These are phyloP conservation scores for Xenopus laevis DNA, from an alignment of 2,113 vertebrate genomes.

Conservation along the genomic window DNA sequence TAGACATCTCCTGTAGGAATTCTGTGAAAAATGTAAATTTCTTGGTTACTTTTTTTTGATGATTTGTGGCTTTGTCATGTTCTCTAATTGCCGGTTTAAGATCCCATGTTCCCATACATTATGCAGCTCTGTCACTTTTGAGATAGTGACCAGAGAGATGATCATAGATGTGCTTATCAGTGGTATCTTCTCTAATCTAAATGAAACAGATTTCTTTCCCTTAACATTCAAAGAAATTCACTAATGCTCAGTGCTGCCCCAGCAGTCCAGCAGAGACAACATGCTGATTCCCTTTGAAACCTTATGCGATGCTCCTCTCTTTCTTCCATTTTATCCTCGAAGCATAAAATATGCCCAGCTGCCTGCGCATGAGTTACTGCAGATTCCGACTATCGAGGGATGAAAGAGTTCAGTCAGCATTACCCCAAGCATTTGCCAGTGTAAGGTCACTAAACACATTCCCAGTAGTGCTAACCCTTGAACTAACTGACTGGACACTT, in stretches of 20 bases:
- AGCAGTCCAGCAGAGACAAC: background rate
- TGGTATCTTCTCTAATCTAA: too few relatives aligned
- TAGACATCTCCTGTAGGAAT: too few relatives aligned
- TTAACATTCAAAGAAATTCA: background rate
- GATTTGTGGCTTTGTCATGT: too few relatives aligned
- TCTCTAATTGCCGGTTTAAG: too few relatives aligned
- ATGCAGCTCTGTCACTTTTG: too few relatives aligned
- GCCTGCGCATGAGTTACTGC: background rate
- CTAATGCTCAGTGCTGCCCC: background rate
- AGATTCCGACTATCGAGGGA: background rate
- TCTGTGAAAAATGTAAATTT: too few relatives aligned
- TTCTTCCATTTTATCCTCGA: background rate
- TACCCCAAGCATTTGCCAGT: background rate
- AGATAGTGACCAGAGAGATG: too few relatives aligned
- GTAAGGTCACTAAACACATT: constrained; percentile 12
- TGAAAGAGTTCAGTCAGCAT: constrained; percentile 6
- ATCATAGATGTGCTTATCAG: too few relatives aligned
- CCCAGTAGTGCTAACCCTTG: constrained; percentile 26
- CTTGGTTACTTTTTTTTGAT: too few relatives aligned
- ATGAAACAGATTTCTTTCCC: background rate
- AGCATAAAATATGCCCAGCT: background rate
- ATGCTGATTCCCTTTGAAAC: background rate
- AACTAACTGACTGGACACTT: constrained; percentile 25
- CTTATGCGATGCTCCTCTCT: background rate
- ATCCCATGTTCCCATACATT: too few relatives aligned